phyloP scores from a whole-genome alignment of 1,140 invertebrate genomes.

The Neotoxoptera formosana region DNA sequence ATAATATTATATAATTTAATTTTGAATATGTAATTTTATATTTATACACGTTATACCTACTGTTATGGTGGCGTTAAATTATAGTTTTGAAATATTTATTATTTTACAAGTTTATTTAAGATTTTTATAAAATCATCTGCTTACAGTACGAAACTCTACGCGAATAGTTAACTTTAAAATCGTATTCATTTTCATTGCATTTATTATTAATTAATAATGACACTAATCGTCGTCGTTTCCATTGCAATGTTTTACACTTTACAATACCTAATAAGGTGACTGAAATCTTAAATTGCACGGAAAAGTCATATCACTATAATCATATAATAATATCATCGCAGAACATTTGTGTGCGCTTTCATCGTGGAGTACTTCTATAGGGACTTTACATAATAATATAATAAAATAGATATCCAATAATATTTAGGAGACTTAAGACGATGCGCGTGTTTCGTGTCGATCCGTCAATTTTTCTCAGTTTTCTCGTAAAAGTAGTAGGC shows the following conservation, averaged over 20 bases:
- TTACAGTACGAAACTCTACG: constrained; percentile 26
- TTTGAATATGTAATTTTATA: neutral
- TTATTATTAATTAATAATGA: neutral
- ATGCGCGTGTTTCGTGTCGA: neutral
- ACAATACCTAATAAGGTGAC: neutral
- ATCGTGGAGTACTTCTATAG: too few species aligned
- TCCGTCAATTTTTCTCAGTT: neutral
- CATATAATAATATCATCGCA: too few species aligned
- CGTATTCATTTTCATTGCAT: neutral
- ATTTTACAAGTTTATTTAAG: constrained; percentile 26
- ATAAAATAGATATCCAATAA: too few species aligned
- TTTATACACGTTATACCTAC: constrained; percentile 9
- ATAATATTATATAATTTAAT: neutral
- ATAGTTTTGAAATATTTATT: neutral
- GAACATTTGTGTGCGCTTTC: too few species aligned
- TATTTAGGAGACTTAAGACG: neutral
- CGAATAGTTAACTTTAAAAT: constrained; percentile 19
- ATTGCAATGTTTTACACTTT: neutral
- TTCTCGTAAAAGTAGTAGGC: neutral
- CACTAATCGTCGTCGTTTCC: neutral
- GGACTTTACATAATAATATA: too few species aligned
- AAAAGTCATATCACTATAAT: too few species aligned
- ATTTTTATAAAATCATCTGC: neutral
- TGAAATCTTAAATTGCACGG: too few species aligned
- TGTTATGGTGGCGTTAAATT: neutral